Evolutionary conservation across 2,113 vertebrate genomes (phyloP).

Genomic region (Pedetes capensis): DNA sequence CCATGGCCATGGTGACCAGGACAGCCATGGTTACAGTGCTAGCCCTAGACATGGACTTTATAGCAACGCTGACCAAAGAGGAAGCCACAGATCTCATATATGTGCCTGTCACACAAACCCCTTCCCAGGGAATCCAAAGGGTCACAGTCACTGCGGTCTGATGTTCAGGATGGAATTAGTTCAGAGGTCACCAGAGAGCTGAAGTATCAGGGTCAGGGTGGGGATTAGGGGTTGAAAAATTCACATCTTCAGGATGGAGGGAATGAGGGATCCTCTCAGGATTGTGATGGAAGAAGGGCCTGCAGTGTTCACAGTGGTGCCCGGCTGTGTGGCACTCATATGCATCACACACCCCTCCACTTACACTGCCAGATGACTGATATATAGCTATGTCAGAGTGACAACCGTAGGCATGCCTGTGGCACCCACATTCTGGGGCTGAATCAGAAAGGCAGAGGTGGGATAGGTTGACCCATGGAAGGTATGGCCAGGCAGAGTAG

Average conservation of each 20-base stretch:
- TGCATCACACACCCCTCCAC: slow-evolving; percentile 81
- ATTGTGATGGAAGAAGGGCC: slow-evolving; percentile 84
- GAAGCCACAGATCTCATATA: slow-evolving; percentile 84
- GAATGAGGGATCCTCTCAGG: slow-evolving; percentile 78
- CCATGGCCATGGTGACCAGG: slow-evolving; percentile 87
- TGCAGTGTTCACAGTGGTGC: slow-evolving; percentile 81
- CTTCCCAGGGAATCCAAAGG: slow-evolving; percentile 88
- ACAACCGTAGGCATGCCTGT: slow-evolving; percentile 77
- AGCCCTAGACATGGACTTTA: slow-evolving; percentile 86
- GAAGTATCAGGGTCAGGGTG: neutral
- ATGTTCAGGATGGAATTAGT: neutral
- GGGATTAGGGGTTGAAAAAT: slow-evolving; percentile 31
- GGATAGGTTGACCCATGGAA: neutral
- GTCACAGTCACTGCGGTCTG: slow-evolving; percentile 87
- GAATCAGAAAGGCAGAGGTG: neutral
- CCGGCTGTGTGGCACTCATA: slow-evolving; percentile 85
- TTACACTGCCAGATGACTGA: slow-evolving; percentile 83
- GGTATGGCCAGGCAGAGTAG: neutral
- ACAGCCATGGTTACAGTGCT: slow-evolving; percentile 88
- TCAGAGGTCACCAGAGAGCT: neutral
- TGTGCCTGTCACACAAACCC: slow-evolving; percentile 88
- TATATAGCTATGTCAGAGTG: slow-evolving; percentile 83
- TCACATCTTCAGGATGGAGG: slow-evolving; percentile 80
- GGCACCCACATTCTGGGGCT: slow-evolving; percentile 79
- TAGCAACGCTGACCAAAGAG: slow-evolving; percentile 91